Evolutionary conservation across 37 sponge, comb jelly and placozoan genomes (phyloP).

Genomic region (Tethya wilhelma): DNA sequence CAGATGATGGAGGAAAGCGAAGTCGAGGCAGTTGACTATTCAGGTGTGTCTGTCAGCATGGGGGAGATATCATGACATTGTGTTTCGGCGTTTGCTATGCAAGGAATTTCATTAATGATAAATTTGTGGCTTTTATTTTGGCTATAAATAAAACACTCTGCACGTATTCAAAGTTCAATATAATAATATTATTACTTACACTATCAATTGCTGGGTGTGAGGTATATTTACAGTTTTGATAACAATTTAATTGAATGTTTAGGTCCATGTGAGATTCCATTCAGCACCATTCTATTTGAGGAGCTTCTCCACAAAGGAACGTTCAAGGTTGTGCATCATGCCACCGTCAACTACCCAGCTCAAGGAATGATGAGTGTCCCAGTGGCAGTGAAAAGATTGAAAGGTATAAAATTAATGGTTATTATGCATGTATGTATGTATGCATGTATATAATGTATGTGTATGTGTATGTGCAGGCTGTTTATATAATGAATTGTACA

Average conservation of each 20-base stretch:
- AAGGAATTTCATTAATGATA: no score
- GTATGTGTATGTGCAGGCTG: no score
- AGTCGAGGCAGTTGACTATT: constrained; percentile 12
- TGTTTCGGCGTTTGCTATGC: not conserved
- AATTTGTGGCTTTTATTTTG: no score
- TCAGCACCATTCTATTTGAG: constrained; percentile 55
- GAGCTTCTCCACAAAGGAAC: constrained; percentile 69
- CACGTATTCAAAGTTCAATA: no score
- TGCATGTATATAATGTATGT: no score
- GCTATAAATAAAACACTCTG: no score
- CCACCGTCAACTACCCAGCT: constrained; percentile 27
- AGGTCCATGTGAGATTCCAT: constrained; percentile 22
- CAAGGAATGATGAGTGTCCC: not conserved
- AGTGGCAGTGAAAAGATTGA: constrained; percentile 66
- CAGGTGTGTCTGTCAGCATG: no score
- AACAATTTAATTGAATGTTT: not conserved
- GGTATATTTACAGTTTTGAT: not conserved
- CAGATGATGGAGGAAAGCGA: constrained; percentile 11
- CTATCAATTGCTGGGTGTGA: not conserved
- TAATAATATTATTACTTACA: not conserved
- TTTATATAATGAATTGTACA: no score
- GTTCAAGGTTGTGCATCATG: constrained; percentile 72
- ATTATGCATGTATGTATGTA: constrained; percentile 1
- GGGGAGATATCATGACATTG: not conserved
- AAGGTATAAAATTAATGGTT: constrained; percentile 33